phyloP scores from a whole-genome alignment of 2,113 vertebrate genomes.

The Laticauda laticaudata region DNA sequence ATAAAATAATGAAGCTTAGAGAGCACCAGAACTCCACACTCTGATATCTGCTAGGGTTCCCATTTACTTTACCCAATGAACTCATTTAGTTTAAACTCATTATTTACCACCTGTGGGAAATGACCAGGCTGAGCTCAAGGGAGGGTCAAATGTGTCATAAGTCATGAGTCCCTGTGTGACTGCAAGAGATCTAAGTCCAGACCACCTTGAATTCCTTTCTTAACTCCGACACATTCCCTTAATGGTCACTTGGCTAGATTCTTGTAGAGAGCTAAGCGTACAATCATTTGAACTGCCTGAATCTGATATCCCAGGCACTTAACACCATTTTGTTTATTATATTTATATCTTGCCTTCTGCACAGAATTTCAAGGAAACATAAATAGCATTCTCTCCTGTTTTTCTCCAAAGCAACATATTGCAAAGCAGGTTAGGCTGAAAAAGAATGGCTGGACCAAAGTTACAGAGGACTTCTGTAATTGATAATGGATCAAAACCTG shows the following conservation, averaged over 20 bases:
- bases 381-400: neutral
- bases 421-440: neutral
- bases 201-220: neutral
- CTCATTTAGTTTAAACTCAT: neutral
- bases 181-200: neutral
- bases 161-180: neutral
- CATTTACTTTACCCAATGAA: neutral
- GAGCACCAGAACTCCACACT: neutral
- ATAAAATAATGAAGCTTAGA: neutral
- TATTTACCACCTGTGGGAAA: neutral
- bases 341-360: neutral
- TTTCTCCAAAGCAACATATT: neutral
- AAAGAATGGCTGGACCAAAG: neutral
- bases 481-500: neutral
- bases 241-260: neutral
- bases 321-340: neutral
- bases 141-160: neutral
- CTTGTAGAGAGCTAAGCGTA: neutral
- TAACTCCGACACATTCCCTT: neutral
- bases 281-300: neutral
- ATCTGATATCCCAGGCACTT: neutral
- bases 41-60: neutral
- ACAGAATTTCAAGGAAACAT: neutral
- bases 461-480: neutral
- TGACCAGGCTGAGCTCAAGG: neutral